Evolutionary conservation across 2,113 vertebrate genomes (phyloP).

Genomic region (Python bivittatus): DNA sequence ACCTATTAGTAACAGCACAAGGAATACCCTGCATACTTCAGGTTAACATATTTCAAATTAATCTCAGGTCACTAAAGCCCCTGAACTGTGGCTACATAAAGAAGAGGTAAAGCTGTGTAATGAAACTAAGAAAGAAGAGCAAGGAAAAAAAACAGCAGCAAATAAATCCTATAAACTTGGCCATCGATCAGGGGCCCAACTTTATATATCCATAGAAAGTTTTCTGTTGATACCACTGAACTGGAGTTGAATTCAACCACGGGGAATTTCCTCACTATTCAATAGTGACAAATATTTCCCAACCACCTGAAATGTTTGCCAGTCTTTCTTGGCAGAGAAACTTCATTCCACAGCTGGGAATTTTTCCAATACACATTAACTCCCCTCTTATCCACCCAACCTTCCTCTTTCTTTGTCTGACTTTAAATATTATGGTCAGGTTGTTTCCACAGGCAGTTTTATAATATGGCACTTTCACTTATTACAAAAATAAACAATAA

Average conservation of each 20-base stretch:
- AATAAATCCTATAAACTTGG: conserved; percentile 8
- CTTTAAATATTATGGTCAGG: conserved; percentile 38
- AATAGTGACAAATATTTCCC: not conserved
- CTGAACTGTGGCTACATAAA: conserved; percentile 65
- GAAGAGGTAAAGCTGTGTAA: not conserved
- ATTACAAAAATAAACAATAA: conserved; percentile 53
- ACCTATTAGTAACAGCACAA: conserved; percentile 67
- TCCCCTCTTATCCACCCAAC: not conserved
- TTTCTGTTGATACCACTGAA: not conserved
- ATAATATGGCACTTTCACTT: not conserved
- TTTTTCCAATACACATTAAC: conserved; percentile 40
- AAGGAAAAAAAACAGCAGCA: conserved; percentile 18
- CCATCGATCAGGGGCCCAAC: not conserved
- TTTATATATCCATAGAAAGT: not conserved
- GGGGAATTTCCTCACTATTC: conserved; percentile 4
- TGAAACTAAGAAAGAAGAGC: conserved; percentile 26
- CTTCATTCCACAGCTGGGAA: conserved; percentile 29
- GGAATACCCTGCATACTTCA: conserved; percentile 68
- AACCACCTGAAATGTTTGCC: conserved; percentile 30
- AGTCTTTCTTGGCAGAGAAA: conserved; percentile 40
- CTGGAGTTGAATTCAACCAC: not conserved
- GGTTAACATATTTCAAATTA: conserved; percentile 63
- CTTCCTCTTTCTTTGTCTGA: conserved; percentile 31
- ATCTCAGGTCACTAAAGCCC: conserved; percentile 58
- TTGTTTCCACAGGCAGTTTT: conserved; percentile 15